Percentiles rank a stretch among this genome's conserved stretches.
Conservation (phyloP, 1,140 invertebrate genomes). For the Aphaenogaster rudis region DNA sequence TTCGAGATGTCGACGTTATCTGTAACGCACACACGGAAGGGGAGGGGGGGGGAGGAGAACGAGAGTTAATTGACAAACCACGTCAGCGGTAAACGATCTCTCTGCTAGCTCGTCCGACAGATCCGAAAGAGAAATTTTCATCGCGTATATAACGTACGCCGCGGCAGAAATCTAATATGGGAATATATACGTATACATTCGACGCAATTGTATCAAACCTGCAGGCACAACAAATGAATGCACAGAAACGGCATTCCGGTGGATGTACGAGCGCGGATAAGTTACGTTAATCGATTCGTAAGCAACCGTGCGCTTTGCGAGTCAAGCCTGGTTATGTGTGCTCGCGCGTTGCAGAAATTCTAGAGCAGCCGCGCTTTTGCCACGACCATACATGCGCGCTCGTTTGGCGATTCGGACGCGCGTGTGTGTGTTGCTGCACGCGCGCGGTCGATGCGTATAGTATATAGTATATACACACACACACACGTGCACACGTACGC, state of each 20-base stretch:
- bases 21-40: background rate
- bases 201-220: conserved; percentile 4
- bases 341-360: conserved; percentile 30
- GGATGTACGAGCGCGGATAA: conserved; percentile 11
- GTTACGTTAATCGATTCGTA: conserved; percentile 51
- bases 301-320: conserved; percentile 46
- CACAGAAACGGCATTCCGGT: background rate
- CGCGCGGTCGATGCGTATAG: too few species aligned
- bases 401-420: background rate
- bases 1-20: background rate
- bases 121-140: background rate
- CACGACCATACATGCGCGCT: background rate
- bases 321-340: conserved; percentile 21
- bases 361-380: conserved; percentile 6
- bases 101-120: background rate
- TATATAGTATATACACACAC: too few species aligned
- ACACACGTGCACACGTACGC: too few species aligned
- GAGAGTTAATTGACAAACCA: background rate
- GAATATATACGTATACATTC: background rate
- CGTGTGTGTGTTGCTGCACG: background rate
- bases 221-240: background rate
- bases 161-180: background rate
- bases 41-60: background rate
- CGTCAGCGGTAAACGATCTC: background rate
- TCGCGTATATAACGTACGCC: background rate